A percentile compares a stretch with the other conserved stretches of the same genome.
phyloP scores from a whole-genome alignment of 2,888 invertebrate species.

The Philopedon plagiatum region DNA sequence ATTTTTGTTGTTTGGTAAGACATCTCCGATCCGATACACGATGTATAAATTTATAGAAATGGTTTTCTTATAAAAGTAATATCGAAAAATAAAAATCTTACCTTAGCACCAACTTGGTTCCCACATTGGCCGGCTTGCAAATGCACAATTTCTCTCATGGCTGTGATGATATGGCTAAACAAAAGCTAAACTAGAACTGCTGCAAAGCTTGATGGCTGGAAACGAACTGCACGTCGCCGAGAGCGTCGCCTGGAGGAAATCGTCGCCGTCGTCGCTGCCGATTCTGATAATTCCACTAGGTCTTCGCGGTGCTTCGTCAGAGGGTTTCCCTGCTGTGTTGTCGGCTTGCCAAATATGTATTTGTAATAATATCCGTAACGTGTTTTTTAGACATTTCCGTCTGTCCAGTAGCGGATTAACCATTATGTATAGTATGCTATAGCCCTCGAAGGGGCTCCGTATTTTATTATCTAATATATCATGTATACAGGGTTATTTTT shows the following conservation, averaged over 20 bases:
- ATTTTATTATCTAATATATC: too few relatives aligned
- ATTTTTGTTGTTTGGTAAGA: too few relatives aligned
- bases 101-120: constrained; percentile 93
- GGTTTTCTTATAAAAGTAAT: background rate
- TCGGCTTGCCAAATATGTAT: background rate
- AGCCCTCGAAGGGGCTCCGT: too few relatives aligned
- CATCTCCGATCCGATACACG: too few relatives aligned
- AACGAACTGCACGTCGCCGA: constrained; percentile 34
- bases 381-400: too few relatives aligned
- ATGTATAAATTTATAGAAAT: background rate
- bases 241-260: constrained; percentile 27
- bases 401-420: too few relatives aligned
- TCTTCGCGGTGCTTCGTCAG: constrained; percentile 13
- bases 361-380: too few relatives aligned
- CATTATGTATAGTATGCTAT: too few relatives aligned
- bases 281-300: constrained; percentile 24
- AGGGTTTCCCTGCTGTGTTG: constrained; percentile 33
- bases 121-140: constrained; percentile 85
- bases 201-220: constrained; percentile 38
- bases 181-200: constrained; percentile 30
- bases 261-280: constrained; percentile 22
- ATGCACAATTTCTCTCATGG: constrained; percentile 94
- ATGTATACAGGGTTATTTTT: too few relatives aligned
- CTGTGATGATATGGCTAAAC: constrained; percentile 2
- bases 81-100: constrained; percentile 65